These are phyloP conservation scores for Benthosema pterotum DNA, from an alignment of 2,797 vertebrate species.

Conservation along the genomic window DNA sequence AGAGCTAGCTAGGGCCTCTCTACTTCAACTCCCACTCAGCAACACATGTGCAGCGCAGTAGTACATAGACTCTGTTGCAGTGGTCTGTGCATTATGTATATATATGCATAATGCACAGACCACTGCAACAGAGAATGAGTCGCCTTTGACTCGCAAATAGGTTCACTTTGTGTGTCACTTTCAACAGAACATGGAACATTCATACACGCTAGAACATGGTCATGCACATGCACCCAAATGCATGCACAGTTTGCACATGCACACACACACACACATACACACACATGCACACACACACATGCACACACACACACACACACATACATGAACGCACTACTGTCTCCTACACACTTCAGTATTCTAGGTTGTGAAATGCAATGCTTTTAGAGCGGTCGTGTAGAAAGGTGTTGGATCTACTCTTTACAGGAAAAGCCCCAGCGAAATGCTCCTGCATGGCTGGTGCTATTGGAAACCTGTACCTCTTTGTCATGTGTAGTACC, in stretches of 20 bases:
- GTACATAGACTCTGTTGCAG: background rate
- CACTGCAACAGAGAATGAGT: constrained; percentile 2
- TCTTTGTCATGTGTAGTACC: constrained; percentile 25
- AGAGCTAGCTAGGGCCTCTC: background rate
- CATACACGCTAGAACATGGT: background rate
- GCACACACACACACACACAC: constrained; percentile 4
- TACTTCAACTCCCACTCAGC: background rate
- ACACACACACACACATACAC: background rate
- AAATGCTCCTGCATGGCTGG: constrained; percentile 1
- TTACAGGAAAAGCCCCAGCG: constrained; percentile 4
- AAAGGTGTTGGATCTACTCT: constrained; percentile 47
- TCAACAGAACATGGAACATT: background rate
- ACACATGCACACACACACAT: constrained; percentile 15
- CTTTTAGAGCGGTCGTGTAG: constrained; percentile 52
- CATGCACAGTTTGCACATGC: constrained; percentile 15
- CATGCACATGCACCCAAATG: background rate
- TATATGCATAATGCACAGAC: constrained; percentile 19
- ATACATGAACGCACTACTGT: constrained; percentile 10
- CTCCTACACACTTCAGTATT: constrained; percentile 3
- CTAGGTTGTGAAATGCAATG: constrained; percentile 32
- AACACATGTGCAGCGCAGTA: constrained; percentile 3
- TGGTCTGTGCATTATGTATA: background rate
- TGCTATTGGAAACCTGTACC: constrained; percentile 59
- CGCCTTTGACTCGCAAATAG: constrained; percentile 40
- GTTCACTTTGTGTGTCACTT: constrained; percentile 28